These are phyloP conservation scores for Pherbina coryleti DNA, from an alignment of 2,888 invertebrate species.

Conservation along the genomic window DNA sequence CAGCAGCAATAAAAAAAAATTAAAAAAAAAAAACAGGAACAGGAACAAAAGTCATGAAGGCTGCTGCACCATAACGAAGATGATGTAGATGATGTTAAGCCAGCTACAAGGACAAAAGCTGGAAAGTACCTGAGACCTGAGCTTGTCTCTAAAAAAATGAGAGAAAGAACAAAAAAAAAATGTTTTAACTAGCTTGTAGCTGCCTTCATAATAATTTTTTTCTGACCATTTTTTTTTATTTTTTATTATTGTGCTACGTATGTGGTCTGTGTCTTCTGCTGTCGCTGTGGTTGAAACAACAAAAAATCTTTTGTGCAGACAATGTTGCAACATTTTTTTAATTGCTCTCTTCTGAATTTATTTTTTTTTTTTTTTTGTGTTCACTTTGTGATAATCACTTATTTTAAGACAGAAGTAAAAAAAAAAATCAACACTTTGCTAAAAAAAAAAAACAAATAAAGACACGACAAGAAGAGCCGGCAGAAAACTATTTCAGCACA, in stretches of 20 bases:
- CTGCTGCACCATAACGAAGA: background rate
- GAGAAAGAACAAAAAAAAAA: background rate
- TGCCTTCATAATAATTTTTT: background rate
- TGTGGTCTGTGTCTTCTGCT: conserved; percentile 15
- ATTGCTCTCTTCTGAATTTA: background rate
- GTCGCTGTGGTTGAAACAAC: conserved; percentile 48
- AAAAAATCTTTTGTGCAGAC: conserved; percentile 48
- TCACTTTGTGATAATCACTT: background rate
- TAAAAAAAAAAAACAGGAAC: background rate
- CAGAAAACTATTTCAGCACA: background rate
- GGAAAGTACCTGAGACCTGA: background rate
- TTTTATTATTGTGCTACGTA: conserved; percentile 54
- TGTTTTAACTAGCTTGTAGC: background rate
- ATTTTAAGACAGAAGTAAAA: background rate
- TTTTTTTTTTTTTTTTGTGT: background rate
- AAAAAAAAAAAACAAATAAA: background rate
- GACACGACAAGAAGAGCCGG: too few relatives aligned
- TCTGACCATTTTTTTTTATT: conserved; percentile 52
- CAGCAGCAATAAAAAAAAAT: conserved; percentile 2
- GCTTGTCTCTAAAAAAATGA: background rate
- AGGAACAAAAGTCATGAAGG: conserved; percentile 11
- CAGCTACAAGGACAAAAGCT: conserved; percentile 11
- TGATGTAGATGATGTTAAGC: conserved; percentile 9
- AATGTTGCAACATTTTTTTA: background rate
- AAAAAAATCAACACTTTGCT: background rate